These are phyloP conservation scores for Pyralis farinalis DNA, from an alignment of 2,888 invertebrate species.

Conservation along the genomic window DNA sequence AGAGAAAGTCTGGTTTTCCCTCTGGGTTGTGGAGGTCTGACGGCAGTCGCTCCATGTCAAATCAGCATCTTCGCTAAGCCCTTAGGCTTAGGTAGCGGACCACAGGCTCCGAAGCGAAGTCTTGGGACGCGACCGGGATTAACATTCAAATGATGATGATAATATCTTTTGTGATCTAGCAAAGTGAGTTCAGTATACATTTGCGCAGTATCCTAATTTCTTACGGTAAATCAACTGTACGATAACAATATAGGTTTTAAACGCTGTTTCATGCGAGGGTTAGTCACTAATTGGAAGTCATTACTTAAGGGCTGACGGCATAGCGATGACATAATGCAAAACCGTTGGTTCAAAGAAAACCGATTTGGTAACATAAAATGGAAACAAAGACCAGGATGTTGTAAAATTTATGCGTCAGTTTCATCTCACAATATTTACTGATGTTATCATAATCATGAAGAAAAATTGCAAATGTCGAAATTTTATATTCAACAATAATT, in stretches of 20 bases:
- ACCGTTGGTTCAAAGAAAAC: constrained; percentile 9
- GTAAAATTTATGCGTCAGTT: constrained; percentile 11
- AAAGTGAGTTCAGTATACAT: too few species aligned
- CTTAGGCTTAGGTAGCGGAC: too few species aligned
- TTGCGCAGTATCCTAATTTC: not conserved
- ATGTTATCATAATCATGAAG: not conserved
- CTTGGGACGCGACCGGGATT: too few species aligned
- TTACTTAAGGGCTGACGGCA: not conserved
- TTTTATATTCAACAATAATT: too few species aligned
- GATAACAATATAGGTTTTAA: constrained; percentile 45
- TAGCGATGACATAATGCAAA: not conserved
- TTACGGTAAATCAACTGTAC: constrained; percentile 41
- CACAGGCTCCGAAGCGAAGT: too few species aligned
- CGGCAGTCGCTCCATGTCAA: too few species aligned
- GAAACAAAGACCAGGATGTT: constrained; percentile 14
- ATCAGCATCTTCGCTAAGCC: too few species aligned
- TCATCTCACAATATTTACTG: constrained; percentile 11
- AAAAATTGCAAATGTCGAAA: too few species aligned
- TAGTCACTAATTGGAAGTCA: constrained; percentile 36
- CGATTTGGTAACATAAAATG: not conserved
- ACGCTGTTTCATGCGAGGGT: constrained; percentile 45
- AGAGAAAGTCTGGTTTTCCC: too few species aligned
- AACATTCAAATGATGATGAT: too few species aligned
- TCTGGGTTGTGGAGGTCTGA: too few species aligned
- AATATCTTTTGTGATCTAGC: too few species aligned